Evolutionary conservation across 2,113 vertebrate species (phyloP), one percentile per base, ranked within the genome.

Genomic region (Lepus americanus): DNA sequence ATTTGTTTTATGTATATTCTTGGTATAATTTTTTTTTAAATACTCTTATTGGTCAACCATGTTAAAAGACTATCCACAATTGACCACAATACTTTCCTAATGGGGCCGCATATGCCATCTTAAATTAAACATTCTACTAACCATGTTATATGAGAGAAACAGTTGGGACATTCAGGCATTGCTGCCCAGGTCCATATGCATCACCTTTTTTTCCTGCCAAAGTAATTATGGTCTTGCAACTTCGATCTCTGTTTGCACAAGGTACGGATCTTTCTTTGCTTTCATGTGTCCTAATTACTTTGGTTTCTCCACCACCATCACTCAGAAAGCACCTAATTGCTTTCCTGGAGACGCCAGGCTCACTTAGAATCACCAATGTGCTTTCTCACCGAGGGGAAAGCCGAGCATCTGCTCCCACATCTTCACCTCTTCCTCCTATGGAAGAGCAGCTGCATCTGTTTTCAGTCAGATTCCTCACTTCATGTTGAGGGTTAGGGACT

Each of bases 211-310:
- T 63, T 91, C 83, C 74, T 90, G 63, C 92, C 44, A 69, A 81
- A 87, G 70, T 95, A 82, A 92, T 82, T 89, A 89, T 78, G 72
- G 93, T 91, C 81, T 64, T 64, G 77, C 70, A 53, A 80, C 44
- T 95, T 89, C 0, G 69, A 78, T 83, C 87, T 96, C 80, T 73
- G 9, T 87, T 74, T 81, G 51, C 79, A 63, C 9, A 74, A 87
- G 61, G 81, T 69, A 93, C 82, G 92, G 95, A 66, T 93, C 89
- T 92, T 84, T 78, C 80, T 53, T 77, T 78, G 63, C 67, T 97
- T 92, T 96, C 90, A 96, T 95, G 83, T 92, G 74, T 93, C 73
- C 90, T 96, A 96, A 97, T 96, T 94, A 85, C 87, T 96, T 89
- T 61, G 55, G 69, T 88, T 91, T 94, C 89, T 85, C 89, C 73